phyloP scores from a whole-genome alignment of 2,888 invertebrate species.

The Chironomus tentans region DNA sequence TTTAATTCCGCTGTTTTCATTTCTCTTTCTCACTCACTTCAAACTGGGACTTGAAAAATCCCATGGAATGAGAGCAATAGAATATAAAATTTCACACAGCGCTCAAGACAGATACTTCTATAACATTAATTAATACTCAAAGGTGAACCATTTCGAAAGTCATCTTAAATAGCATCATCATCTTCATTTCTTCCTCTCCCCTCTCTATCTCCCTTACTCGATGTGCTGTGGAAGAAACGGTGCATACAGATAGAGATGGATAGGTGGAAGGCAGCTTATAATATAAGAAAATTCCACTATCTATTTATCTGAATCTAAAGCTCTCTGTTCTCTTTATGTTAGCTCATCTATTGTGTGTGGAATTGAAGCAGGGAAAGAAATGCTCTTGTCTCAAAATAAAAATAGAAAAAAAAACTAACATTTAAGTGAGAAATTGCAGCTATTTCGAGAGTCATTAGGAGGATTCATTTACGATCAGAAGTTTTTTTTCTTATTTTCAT shows the following conservation, averaged over 20 bases:
- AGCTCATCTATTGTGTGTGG: too few species aligned
- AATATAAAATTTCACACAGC: slow-evolving; percentile 14
- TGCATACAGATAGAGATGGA: too few species aligned
- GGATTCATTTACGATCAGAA: slow-evolving; percentile 14
- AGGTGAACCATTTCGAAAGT: slow-evolving; percentile 23
- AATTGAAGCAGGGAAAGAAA: too few species aligned
- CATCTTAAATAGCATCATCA: slow-evolving; percentile 4
- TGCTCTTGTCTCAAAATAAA: too few species aligned
- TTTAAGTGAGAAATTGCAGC: slow-evolving; percentile 22
- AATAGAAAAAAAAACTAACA: not conserved
- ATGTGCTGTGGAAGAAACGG: not conserved
- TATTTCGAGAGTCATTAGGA: slow-evolving; percentile 15
- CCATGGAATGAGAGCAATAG: not conserved
- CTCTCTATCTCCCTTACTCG: not conserved
- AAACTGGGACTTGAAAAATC: not conserved
- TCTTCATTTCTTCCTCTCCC: not conserved
- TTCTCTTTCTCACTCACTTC: not conserved
- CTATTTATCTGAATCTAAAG: too few species aligned
- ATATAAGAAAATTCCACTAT: too few species aligned
- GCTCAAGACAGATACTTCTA: not conserved
- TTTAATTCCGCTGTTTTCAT: too few species aligned
- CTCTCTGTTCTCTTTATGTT: too few species aligned
- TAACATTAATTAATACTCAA: slow-evolving; percentile 24
- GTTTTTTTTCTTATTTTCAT: not conserved
- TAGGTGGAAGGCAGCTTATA: too few species aligned